Percentiles rank a stretch among this genome's conserved stretches.
phyloP scores from a whole-genome alignment of 2,113 vertebrate species.

The Forbesichthys agassizii region DNA sequence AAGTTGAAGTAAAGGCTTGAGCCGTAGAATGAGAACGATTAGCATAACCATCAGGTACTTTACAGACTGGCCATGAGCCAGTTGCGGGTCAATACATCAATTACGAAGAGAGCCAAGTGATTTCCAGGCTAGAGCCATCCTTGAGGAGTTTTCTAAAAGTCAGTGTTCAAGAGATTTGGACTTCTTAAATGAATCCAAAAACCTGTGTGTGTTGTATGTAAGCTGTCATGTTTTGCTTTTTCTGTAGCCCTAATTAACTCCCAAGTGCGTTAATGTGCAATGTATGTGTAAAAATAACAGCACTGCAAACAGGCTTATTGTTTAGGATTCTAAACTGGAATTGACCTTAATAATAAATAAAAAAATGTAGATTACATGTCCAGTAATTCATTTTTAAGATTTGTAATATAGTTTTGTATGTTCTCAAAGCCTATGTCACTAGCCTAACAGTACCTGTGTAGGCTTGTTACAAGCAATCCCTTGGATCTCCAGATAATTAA shows the following conservation, averaged over 20 bases:
- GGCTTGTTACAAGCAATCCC: constrained; percentile 90
- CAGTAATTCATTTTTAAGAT: not conserved
- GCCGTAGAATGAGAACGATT: constrained; percentile 39
- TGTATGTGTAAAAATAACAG: too few relatives aligned
- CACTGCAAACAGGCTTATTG: too few relatives aligned
- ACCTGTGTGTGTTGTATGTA: too few relatives aligned
- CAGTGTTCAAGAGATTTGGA: not conserved
- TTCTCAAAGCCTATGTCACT: constrained; percentile 8
- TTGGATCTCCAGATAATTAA: constrained; percentile 97
- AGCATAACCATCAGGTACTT: constrained; percentile 43
- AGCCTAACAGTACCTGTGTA: constrained; percentile 79
- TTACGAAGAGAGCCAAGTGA: not conserved
- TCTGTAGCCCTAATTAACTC: too few relatives aligned
- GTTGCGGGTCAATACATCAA: constrained; percentile 16
- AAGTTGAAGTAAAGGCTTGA: constrained; percentile 13
- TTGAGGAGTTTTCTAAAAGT: not conserved
- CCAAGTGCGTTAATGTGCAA: too few relatives aligned
- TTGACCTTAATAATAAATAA: too few relatives aligned
- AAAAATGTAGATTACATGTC: too few relatives aligned
- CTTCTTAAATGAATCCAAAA: not conserved
- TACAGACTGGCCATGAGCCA: constrained; percentile 26
- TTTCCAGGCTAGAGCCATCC: not conserved
- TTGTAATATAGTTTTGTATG: not conserved
- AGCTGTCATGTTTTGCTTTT: too few relatives aligned
- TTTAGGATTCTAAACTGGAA: too few relatives aligned